A percentile compares a stretch with the other conserved stretches of the same genome.
These are phyloP conservation scores for Terrapene triunguis DNA, from an alignment of 2,113 vertebrate genomes.

Conservation along the genomic window DNA sequence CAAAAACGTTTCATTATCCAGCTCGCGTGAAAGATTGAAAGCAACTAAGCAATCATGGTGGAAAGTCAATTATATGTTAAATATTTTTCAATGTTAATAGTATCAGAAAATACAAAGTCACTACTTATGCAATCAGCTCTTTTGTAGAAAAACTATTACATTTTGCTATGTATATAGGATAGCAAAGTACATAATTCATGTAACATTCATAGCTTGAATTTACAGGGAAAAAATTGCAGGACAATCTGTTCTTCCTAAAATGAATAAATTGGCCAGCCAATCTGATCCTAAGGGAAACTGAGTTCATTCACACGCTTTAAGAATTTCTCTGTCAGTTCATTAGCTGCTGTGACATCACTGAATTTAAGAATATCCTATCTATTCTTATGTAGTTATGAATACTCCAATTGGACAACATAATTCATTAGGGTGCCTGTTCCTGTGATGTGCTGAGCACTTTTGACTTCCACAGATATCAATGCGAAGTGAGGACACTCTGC, in stretches of 20 bases:
- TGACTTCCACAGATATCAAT: not conserved
- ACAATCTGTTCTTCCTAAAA: not conserved
- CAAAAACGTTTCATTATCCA: fast-evolving
- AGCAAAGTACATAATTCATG: not conserved
- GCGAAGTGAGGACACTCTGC: not conserved
- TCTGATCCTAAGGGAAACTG: conserved; percentile 3
- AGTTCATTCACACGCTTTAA: not conserved
- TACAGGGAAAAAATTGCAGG: not conserved
- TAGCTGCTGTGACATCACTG: not conserved
- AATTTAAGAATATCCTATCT: not conserved
- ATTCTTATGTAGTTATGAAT: not conserved
- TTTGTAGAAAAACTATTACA: conserved; percentile 1
- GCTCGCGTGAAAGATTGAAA: not conserved
- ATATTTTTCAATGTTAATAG: not conserved
- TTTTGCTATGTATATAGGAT: not conserved
- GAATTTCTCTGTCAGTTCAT: not conserved
- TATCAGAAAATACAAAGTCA: not conserved
- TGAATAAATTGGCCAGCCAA: not conserved
- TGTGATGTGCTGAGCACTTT: not conserved
- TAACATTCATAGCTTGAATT: conserved; percentile 2
- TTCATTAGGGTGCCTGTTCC: not conserved
- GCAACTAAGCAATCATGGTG: not conserved
- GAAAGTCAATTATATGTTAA: not conserved
- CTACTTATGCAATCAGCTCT: not conserved
- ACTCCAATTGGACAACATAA: not conserved